These are phyloP conservation scores for Nicator chloris DNA, from an alignment of 2,113 vertebrate genomes.

Conservation along the genomic window DNA sequence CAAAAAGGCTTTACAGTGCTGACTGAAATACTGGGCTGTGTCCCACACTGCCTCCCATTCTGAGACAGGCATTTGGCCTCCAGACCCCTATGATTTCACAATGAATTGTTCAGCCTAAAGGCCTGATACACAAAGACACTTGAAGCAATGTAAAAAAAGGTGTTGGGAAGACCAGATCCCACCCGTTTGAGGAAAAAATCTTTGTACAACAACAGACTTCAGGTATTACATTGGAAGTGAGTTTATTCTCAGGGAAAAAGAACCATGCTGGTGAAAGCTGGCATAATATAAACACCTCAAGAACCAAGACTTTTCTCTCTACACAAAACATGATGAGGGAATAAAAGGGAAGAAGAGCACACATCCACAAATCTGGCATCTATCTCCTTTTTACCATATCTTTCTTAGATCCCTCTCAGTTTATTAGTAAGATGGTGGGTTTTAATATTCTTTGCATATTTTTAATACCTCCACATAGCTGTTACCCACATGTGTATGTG, in stretches of 20 bases:
- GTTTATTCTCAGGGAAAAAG: neutral
- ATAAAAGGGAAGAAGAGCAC: neutral
- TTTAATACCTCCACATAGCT: neutral
- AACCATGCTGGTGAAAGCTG: neutral
- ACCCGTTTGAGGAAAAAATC: neutral
- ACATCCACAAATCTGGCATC: neutral
- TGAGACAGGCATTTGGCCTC: neutral
- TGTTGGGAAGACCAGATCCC: neutral
- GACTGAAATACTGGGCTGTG: neutral
- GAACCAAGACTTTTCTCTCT: neutral
- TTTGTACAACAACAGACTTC: neutral
- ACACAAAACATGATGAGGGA: neutral
- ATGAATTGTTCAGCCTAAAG: neutral
- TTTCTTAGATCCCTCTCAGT: neutral
- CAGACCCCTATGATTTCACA: neutral
- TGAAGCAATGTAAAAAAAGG: neutral
- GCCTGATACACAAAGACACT: neutral
- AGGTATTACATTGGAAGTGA: neutral
- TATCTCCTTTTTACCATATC: neutral
- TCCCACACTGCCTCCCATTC: neutral
- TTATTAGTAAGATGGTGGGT: neutral
- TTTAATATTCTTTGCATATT: neutral
- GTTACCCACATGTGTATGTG: neutral
- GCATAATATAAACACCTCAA: neutral
- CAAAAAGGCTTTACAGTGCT: neutral